A percentile compares a stretch with the other conserved stretches of the same genome.
Evolutionary conservation across 2,797 vertebrate genomes (phyloP).

Genomic region (Molothrus aeneus): DNA sequence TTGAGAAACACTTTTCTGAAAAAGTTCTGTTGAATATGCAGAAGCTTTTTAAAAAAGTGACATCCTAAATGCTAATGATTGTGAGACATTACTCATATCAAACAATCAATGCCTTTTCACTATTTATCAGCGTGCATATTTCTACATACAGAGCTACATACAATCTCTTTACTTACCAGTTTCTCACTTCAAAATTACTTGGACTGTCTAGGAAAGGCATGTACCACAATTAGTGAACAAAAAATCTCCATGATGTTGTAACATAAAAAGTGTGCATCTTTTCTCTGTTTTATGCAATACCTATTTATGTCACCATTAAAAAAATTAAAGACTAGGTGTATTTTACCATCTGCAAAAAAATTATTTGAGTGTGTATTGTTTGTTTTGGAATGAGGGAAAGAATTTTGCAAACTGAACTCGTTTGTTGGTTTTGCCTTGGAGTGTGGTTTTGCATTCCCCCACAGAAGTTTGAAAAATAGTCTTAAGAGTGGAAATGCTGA

Average conservation of each 20-base stretch:
- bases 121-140: not conserved
- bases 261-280: rapidly evolving
- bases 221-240: not conserved
- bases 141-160: not conserved
- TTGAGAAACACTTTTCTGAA: not conserved
- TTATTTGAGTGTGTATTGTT: not conserved
- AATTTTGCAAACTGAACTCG: not conserved
- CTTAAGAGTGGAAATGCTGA: not conserved
- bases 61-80: not conserved
- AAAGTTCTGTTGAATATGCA: not conserved
- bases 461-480: not conserved
- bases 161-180: not conserved
- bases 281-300: not conserved
- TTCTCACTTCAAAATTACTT: not conserved
- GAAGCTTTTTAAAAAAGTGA: not conserved
- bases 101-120: not conserved
- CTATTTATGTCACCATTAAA: not conserved
- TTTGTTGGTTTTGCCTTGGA: not conserved
- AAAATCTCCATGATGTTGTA: not conserved
- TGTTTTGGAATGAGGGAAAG: not conserved
- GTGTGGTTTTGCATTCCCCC: not conserved
- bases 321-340: not conserved
- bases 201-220: not conserved
- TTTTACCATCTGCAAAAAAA: not conserved
- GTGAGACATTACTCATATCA: not conserved